Evolutionary conservation across 2,888 invertebrate species (phyloP).

Genomic region (Eristalis arbustorum): DNA sequence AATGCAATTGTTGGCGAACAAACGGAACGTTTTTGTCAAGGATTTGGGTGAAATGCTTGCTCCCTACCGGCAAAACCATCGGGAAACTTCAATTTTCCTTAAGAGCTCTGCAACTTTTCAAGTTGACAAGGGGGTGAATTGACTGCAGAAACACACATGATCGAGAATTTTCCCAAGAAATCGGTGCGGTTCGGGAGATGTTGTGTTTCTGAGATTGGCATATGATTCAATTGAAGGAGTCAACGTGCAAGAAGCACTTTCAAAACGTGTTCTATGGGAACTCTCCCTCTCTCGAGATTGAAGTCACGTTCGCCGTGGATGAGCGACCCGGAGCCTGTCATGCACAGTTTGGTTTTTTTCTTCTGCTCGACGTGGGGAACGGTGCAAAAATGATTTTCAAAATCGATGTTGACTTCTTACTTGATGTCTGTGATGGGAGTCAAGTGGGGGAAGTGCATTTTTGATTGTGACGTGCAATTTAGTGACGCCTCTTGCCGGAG

Average conservation of each 20-base stretch:
- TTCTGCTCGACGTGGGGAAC: too few species aligned
- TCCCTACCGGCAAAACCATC: neutral
- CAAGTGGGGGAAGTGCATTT: too few species aligned
- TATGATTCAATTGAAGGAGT: neutral
- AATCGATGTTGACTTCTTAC: too few species aligned
- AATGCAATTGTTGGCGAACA: constrained; percentile 25
- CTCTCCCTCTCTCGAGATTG: too few species aligned
- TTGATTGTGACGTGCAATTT: too few species aligned
- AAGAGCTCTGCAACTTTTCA: too few species aligned
- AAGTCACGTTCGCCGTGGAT: neutral
- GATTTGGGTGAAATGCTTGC: neutral
- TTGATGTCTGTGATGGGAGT: too few species aligned
- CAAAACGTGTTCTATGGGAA: neutral
- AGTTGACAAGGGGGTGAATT: neutral
- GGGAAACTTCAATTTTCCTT: too few species aligned
- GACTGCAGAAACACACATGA: neutral
- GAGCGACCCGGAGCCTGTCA: neutral
- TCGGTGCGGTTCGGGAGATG: neutral
- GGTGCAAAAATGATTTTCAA: too few species aligned
- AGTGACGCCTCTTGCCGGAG: too few species aligned
- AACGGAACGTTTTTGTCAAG: constrained; percentile 9
- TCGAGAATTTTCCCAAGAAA: too few species aligned
- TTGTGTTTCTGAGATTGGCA: neutral
- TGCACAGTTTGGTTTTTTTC: neutral
- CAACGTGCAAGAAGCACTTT: neutral